Percentiles rank a stretch among this genome's conserved stretches.
phyloP scores from a whole-genome alignment of 2,113 vertebrate genomes.

The Neogobius melanostomus region DNA sequence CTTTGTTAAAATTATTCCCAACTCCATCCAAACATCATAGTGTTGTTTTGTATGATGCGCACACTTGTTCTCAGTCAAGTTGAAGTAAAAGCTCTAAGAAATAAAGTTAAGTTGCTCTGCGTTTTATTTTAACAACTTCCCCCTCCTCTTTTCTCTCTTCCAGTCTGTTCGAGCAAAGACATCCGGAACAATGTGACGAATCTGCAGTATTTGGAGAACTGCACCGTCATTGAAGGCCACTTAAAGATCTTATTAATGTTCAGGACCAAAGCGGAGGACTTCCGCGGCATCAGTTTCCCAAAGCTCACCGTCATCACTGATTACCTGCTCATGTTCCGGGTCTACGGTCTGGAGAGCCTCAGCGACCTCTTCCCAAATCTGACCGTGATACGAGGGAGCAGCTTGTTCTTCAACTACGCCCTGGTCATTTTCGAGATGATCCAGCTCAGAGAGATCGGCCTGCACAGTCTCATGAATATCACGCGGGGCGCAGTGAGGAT shows the following conservation, averaged over 20 bases:
- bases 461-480: slow-evolving; percentile 93
- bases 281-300: slow-evolving; percentile 89
- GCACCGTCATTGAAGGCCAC: slow-evolving; percentile 94
- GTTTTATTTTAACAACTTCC: neutral
- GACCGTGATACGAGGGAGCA: slow-evolving; percentile 92
- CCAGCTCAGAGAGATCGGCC: slow-evolving; percentile 91
- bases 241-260: slow-evolving; percentile 96
- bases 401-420: slow-evolving; percentile 96
- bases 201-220: slow-evolving; percentile 86
- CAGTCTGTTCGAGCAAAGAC: slow-evolving; percentile 93
- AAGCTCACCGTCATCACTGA: slow-evolving; percentile 91
- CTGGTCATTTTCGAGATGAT: slow-evolving; percentile 97
- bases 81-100: no score
- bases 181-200: slow-evolving; percentile 92
- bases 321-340: slow-evolving; percentile 92
- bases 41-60: no score
- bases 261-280: slow-evolving; percentile 88
- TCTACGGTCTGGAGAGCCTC: slow-evolving; percentile 92
- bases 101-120: no score
- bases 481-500: slow-evolving; percentile 92
- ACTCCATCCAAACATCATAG: no score
- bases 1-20: no score
- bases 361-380: slow-evolving; percentile 94
- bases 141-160: neutral
- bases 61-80: no score